Evolutionary conservation across 2,888 invertebrate species (phyloP), one percentile per base, ranked within the genome.

Genomic region (Lasioglossum oenotherae): DNA sequence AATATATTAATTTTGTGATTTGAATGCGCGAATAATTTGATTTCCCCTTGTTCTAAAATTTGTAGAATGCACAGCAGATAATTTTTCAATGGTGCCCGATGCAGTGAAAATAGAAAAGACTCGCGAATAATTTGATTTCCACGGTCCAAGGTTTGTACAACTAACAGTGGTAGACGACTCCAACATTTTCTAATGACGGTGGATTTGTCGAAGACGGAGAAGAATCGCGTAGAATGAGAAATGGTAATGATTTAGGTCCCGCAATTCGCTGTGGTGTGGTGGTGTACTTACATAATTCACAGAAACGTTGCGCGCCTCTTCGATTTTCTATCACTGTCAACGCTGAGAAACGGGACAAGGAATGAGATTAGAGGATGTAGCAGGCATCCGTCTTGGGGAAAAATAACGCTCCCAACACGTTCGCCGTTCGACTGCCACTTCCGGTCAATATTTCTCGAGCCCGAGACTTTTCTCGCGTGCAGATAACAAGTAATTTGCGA

Each of bases 401-500:
- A 49, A 49, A 73, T 73, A 73, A 73, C 27, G 46, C 27, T 46
- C 49, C 73, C 19, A 23, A 31, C 12, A 31, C 49, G 49, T 46
- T 81, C 85, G 31, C 35, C 73, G 75, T 75, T 75, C 79, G 78
- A 74, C 81, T 85, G 72, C 67, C 74, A 77, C 77, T 84, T 84
- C 81, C 80, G 85, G 60, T 76, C 77, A 73, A 82, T 82, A 80
- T 73, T 76, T 82, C 73, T 77, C 85, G 79, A 74, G 73, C 64
- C n/a, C 35, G 16, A 31, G 77, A 73, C 64, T 75, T 2, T 64
- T 77, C 77, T 46, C 64, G 67, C 35, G n/a, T 49, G 77, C 77
- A 35, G 67, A 67, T 69, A 77, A 74, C 67, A 67, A 57, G 74
- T 16, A 77, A 77, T 77, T 73, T 73, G 73, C 73, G 49, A 46